Percentiles rank a stretch among this genome's conserved stretches.
Conservation (phyloP, 1,140 invertebrate species). For the Penaeus japonicus region DNA sequence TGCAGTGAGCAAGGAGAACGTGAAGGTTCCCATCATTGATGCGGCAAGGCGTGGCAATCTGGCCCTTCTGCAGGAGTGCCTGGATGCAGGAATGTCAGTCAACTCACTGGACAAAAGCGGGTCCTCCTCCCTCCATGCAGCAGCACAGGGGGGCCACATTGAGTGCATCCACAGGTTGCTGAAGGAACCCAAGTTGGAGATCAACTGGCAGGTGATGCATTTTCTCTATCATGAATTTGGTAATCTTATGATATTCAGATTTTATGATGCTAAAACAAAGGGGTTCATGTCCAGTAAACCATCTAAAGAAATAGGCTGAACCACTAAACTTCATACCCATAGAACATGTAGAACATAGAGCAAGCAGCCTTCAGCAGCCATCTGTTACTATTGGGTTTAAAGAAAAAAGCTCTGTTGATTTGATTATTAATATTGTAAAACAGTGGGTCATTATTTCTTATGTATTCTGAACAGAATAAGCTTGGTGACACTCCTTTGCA, state of each 20-base stretch:
- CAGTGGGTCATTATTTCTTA: neutral
- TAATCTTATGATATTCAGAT: too few relatives aligned
- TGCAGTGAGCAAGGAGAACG: constrained; percentile 71
- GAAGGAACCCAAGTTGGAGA: constrained; percentile 60
- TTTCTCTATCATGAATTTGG: neutral
- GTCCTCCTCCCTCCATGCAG: constrained; percentile 77
- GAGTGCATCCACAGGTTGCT: constrained; percentile 62
- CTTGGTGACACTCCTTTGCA: constrained; percentile 69
- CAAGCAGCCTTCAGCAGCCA: too few relatives aligned
- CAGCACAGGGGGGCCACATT: constrained; percentile 70
- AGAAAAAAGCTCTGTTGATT: neutral
- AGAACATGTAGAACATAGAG: too few relatives aligned
- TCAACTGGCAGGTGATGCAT: constrained; percentile 60
- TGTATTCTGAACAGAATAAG: constrained; percentile 61
- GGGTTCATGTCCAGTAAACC: too few relatives aligned
- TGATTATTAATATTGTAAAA: neutral
- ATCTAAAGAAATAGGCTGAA: too few relatives aligned
- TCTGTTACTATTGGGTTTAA: too few relatives aligned
- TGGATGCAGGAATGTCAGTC: constrained; percentile 73
- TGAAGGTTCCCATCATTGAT: constrained; percentile 75
- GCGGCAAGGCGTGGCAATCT: constrained; percentile 76
- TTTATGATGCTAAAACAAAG: too few relatives aligned
- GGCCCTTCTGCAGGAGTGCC: constrained; percentile 72
- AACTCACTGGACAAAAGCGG: constrained; percentile 76
- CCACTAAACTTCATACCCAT: too few relatives aligned